Percentiles rank a stretch among this genome's conserved stretches.
Evolutionary conservation across 2,888 invertebrate species (phyloP).

Genomic region (Brachycybe producta): DNA sequence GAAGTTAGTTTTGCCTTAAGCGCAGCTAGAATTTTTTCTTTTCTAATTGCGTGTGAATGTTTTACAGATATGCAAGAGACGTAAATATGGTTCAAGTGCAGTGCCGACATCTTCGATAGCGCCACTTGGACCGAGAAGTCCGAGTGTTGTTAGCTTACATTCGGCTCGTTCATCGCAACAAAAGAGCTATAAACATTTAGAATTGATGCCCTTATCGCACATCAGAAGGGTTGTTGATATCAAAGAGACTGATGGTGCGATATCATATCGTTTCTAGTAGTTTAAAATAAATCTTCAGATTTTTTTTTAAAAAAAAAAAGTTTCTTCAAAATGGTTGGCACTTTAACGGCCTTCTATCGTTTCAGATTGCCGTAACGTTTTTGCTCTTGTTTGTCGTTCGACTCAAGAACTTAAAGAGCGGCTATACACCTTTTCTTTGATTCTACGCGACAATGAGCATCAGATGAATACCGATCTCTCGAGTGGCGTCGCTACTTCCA

Average conservation of each 20-base stretch:
- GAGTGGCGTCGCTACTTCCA: no score
- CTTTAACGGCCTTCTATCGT: no score
- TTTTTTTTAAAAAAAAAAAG: neutral
- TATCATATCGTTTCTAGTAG: neutral
- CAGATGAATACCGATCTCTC: constrained; percentile 35
- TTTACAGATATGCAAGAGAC: constrained; percentile 44
- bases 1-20: constrained; percentile 47
- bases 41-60: neutral
- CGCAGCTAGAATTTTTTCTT: neutral
- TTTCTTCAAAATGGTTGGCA: constrained; percentile 9
- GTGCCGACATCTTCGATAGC: neutral
- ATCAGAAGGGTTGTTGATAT: constrained; percentile 86
- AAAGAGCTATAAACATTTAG: constrained; percentile 83
- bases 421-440: constrained; percentile 72
- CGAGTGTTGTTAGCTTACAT: constrained; percentile 31
- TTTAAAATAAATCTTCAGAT: neutral
- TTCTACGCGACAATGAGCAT: constrained; percentile 54
- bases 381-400: constrained; percentile 75
- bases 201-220: constrained; percentile 71
- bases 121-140: constrained; percentile 39
- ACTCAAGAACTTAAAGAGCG: constrained; percentile 76
- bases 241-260: constrained; percentile 60
- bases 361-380: constrained; percentile 74
- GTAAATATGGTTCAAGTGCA: constrained; percentile 26
- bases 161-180: constrained; percentile 26